These are phyloP conservation scores for Coluber constrictor DNA, from an alignment of 2,797 vertebrate species.

Conservation along the genomic window DNA sequence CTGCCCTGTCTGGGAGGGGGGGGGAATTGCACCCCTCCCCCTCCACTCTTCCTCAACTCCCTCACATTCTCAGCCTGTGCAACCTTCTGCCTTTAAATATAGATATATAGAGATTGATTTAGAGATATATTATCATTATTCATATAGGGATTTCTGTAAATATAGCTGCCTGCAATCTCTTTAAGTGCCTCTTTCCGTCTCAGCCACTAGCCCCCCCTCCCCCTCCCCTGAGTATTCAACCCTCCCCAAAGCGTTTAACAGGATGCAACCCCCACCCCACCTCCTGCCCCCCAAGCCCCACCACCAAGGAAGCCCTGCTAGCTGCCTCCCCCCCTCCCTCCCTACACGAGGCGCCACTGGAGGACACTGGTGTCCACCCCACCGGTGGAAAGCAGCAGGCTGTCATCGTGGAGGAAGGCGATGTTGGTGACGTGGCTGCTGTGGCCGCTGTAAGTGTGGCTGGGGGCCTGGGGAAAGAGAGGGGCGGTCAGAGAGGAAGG, in stretches of 20 bases:
- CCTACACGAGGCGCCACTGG: conserved; percentile 83
- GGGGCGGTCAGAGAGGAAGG: neutral
- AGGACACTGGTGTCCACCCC: conserved; percentile 89
- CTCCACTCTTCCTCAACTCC: neutral
- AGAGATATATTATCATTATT: conserved; percentile 17
- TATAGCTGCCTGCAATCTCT: neutral
- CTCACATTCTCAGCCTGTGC: conserved; percentile 22
- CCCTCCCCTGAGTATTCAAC: neutral
- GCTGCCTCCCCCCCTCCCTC: neutral
- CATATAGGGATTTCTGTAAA: conserved; percentile 38
- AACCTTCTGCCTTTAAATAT: conserved; percentile 34
- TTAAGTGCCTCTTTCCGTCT: neutral
- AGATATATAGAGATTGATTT: conserved; percentile 25
- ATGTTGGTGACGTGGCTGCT: conserved; percentile 94
- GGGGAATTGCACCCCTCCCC: neutral
- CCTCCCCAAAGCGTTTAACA: conserved; percentile 42
- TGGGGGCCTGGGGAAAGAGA: conserved; percentile 72
- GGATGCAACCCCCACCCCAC: conserved; percentile 49
- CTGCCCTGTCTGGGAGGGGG: neutral
- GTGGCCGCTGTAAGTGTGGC: conserved; percentile 85
- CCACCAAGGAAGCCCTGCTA: neutral
- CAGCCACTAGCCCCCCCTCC: neutral
- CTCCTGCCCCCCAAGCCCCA: neutral
- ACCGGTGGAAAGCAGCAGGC: conserved; percentile 81
- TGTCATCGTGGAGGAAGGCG: conserved; percentile 85